These are phyloP conservation scores for Nowickia ferox DNA, from an alignment of 2,888 invertebrate genomes.

Conservation along the genomic window DNA sequence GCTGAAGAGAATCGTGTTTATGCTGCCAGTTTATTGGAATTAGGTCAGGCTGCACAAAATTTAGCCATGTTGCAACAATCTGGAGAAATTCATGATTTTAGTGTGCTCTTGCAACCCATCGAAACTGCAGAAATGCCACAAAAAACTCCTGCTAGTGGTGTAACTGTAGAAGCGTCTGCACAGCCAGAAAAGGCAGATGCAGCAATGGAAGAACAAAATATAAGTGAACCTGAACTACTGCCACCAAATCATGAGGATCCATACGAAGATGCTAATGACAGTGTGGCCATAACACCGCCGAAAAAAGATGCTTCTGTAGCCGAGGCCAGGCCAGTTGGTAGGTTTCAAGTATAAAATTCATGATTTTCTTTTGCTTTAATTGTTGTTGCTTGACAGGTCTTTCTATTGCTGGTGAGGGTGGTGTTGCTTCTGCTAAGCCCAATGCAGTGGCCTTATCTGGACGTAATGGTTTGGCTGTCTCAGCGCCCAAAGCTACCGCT, in stretches of 20 bases:
- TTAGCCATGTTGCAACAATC: conserved; percentile 84
- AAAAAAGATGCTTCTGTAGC: conserved; percentile 87
- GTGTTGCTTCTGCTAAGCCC: conserved; percentile 89
- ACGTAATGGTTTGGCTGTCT: conserved; percentile 87
- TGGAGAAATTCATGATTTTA: conserved; percentile 85
- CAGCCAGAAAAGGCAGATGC: conserved; percentile 76
- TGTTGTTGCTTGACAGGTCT: conserved; percentile 84
- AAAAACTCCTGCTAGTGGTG: conserved; percentile 25
- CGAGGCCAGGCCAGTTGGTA: conserved; percentile 90
- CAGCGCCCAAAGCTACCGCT: conserved; percentile 89
- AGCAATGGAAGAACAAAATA: conserved; percentile 78
- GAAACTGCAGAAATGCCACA: conserved; percentile 18
- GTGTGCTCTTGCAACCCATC: conserved; percentile 81
- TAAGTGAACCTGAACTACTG: conserved; percentile 78
- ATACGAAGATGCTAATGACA: conserved; percentile 81
- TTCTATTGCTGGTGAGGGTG: conserved; percentile 86
- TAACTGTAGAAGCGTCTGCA: conserved; percentile 72
- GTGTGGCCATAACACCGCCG: conserved; percentile 84
- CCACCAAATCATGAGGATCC: conserved; percentile 80
- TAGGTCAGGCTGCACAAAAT: conserved; percentile 85
- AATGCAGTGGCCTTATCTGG: conserved; percentile 89
- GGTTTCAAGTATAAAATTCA: conserved; percentile 35
- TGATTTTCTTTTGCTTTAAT: not conserved
- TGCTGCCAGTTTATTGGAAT: conserved; percentile 84
- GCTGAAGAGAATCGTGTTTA: conserved; percentile 85